phyloP scores from a whole-genome alignment of 2,113 vertebrate species.

The Sus scrofa region T2T-Sscrofa CM000814.6:67561501-67562000 shows the following conservation, averaged over 20 bases:
- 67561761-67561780: slow-evolving; percentile 63
- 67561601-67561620: no score
- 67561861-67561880: neutral
- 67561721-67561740: slow-evolving; percentile 69
- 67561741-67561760: slow-evolving; percentile 38
- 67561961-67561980: no score
- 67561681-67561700: slow-evolving; percentile 76
- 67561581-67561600: no score
- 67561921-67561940: no score
- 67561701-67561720: slow-evolving; percentile 75
- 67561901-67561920: neutral
- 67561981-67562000: no score
- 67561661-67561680: slow-evolving; percentile 83
- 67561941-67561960: neutral
- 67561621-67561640: slow-evolving; percentile 73
- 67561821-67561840: neutral
- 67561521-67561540: neutral
- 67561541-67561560: no score
- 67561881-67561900: no score
- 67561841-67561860: neutral
- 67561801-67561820: slow-evolving; percentile 78
- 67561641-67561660: slow-evolving; percentile 89
- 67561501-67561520: accelerated
- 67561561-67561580: no score
- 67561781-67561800: slow-evolving; percentile 72